These are phyloP conservation scores for Bombus cullumanus DNA, from an alignment of 1,140 invertebrate species.

Conservation along the genomic window DNA sequence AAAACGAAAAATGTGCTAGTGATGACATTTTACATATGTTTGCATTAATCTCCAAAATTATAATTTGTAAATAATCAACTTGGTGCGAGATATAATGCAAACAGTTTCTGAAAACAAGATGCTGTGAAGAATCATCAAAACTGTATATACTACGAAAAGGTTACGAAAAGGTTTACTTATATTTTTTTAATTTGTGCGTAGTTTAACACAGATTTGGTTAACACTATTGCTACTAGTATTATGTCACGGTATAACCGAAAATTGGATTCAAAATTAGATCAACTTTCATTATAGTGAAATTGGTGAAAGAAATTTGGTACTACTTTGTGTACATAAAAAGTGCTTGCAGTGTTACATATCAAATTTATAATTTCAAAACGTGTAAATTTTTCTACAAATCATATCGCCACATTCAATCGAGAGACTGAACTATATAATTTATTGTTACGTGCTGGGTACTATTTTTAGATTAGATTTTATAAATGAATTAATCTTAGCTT, in stretches of 20 bases:
- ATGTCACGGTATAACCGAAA: neutral
- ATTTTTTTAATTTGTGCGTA: slow-evolving; percentile 47
- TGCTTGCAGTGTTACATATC: slow-evolving; percentile 37
- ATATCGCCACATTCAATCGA: slow-evolving; percentile 38
- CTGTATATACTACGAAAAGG: slow-evolving; percentile 40
- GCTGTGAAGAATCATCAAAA: slow-evolving; percentile 6
- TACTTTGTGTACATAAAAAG: slow-evolving; percentile 20
- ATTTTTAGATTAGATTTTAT: slow-evolving; percentile 53
- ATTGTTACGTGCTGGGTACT: slow-evolving; percentile 55
- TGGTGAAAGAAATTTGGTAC: neutral
- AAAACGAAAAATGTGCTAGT: slow-evolving; percentile 34
- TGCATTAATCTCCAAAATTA: neutral
- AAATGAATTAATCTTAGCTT: slow-evolving; percentile 32
- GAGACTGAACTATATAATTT: slow-evolving; percentile 62
- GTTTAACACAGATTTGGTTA: slow-evolving; percentile 3
- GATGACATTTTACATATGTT: slow-evolving; percentile 43
- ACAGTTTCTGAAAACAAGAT: neutral
- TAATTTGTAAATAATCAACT: slow-evolving; percentile 57
- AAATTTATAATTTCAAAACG: neutral
- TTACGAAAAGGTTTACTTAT: slow-evolving; percentile 16
- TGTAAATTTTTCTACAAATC: slow-evolving; percentile 36
- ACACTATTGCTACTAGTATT: slow-evolving; percentile 7
- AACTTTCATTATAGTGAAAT: neutral
- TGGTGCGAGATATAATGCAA: slow-evolving; percentile 17
- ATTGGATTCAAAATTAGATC: neutral